phyloP scores from a whole-genome alignment of 2,113 vertebrate genomes.

The Psephotus haematonotus region DNA sequence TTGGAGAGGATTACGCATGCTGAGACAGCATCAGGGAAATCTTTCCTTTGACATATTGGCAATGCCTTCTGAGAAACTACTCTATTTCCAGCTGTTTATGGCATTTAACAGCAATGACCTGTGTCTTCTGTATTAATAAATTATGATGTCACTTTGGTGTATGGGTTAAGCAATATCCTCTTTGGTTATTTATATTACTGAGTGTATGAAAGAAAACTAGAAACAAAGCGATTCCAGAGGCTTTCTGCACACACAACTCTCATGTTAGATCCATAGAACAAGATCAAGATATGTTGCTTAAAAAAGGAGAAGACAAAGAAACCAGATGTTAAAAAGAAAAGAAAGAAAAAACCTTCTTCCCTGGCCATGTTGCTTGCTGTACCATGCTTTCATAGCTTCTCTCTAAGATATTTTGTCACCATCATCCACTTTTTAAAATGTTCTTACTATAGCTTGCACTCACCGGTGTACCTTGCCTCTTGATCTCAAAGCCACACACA shows the following conservation, averaged over 20 bases:
- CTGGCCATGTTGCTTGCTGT: not conserved
- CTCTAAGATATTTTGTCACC: not conserved
- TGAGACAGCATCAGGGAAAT: constrained; percentile 3
- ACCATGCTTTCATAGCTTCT: not conserved
- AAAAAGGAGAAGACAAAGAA: constrained; percentile 34
- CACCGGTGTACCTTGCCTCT: not conserved
- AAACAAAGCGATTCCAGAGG: constrained; percentile 46
- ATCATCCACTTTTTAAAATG: not conserved
- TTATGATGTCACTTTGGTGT: constrained; percentile 61
- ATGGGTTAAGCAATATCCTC: constrained; percentile 62
- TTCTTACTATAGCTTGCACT: not conserved
- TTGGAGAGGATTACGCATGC: not conserved
- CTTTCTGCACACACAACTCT: constrained; percentile 23
- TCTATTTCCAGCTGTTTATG: constrained; percentile 48
- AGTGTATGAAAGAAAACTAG: constrained; percentile 10
- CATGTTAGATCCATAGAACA: not conserved
- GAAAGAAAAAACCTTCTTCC: not conserved
- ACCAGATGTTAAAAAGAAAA: not conserved
- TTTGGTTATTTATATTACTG: constrained; percentile 50
- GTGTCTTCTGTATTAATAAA: constrained; percentile 62
- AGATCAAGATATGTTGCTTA: not conserved
- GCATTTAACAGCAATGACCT: constrained; percentile 46
- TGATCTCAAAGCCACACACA: not conserved
- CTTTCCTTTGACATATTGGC: constrained; percentile 22
- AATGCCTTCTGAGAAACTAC: constrained; percentile 52